Percentiles rank a stretch among this genome's conserved stretches.
Conservation (phyloP, 2,797 vertebrate species). For the Onychomys leucogaster region DNA sequence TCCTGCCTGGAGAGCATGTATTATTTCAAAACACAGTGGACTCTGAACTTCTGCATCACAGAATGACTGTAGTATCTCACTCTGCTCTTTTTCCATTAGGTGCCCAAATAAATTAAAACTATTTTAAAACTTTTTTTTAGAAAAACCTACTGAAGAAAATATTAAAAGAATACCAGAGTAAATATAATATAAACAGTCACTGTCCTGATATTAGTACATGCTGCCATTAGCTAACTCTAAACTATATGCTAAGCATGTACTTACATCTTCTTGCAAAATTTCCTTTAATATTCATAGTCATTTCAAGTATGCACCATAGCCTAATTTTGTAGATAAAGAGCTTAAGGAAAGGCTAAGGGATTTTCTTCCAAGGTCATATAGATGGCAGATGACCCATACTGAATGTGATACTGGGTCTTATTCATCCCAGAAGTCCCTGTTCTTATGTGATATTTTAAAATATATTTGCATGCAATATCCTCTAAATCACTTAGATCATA, state of each 20-base stretch:
- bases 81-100: background rate
- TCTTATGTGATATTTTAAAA: background rate
- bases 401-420: background rate
- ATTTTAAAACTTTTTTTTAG: background rate
- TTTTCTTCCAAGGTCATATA: background rate
- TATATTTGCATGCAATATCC: background rate
- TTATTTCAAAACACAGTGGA: background rate
- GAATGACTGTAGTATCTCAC: background rate
- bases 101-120: background rate
- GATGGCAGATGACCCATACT: background rate
- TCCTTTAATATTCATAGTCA: background rate
- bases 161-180: background rate
- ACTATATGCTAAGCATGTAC: background rate
- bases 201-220: background rate
- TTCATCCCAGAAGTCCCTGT: background rate
- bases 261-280: background rate
- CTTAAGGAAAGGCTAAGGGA: background rate
- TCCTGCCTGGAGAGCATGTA: background rate
- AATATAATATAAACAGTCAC: constrained; percentile 18
- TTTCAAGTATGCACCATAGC: background rate
- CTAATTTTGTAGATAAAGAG: constrained; percentile 7
- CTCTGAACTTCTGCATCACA: background rate
- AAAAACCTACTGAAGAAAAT: constrained; percentile 6
- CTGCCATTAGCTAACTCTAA: background rate
- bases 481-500: background rate